Base-by-base conservation (phyloP, 1,140 invertebrate species). In the Cotesia vestalis region DNA sequence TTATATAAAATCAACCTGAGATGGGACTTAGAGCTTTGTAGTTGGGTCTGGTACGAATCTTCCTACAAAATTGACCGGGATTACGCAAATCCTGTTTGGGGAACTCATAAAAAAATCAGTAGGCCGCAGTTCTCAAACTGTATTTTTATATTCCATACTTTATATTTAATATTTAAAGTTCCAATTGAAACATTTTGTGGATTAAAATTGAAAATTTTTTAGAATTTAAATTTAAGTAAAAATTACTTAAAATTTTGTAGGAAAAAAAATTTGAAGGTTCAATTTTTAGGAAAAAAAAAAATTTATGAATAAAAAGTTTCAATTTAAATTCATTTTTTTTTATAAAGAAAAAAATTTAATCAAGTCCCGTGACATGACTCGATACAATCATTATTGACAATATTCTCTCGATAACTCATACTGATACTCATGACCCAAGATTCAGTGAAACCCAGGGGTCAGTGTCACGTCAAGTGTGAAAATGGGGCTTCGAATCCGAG, bases 71-170 rank as follows among this genome's bases (percentile, higher is more conserved):
- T 78, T 84, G 79, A 83, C 80, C 81, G 79, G 81, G 83, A 85
- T 86, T 85, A 83, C 81, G 81, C 83, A 86, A 85, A 86, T 86
- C 85, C 81, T 76, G 75, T 78, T 74, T 38, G 2, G 66, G 68
- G 0, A 53, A 27, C 11, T 3, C 38, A 5, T 27, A 63, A 63
- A 63, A 66, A 66, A 66, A 34, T 51, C 11, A n/a, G 14, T 34
- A n/a, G 8, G 38, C 5, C n/a, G 61, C 57, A 72, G 53, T 46
- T 66, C 69, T 63, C 40, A 46, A 46, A 46, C 40, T 46, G 5
- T 11, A 27, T 27, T 27, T 27, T 27, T 27, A 36, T 57, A 72
- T 57, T 14, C 53, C 66, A 27, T 34, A 11, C 14, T 27, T 27
- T 27, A 27, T 2, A 27, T 27, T 27, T 27, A 27, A 27, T 27